A percentile compares a stretch with the other conserved stretches of the same genome.
Conservation (phyloP, 2,797 vertebrate species). For the Sitta carolinensis region DNA sequence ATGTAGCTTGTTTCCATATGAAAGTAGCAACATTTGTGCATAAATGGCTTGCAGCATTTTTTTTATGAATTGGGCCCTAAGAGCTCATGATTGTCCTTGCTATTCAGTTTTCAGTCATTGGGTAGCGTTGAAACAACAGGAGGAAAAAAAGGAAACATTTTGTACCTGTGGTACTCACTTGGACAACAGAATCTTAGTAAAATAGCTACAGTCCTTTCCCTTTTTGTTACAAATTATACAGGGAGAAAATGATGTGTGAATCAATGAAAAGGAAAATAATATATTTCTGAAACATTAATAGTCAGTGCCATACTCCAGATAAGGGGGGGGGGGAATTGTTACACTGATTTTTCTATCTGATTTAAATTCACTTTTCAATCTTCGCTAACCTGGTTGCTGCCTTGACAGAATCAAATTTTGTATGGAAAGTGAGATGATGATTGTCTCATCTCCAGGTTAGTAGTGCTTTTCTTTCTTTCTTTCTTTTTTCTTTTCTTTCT, state of each 20-base stretch:
- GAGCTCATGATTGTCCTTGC: conserved; percentile 79
- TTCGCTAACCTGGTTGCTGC: conserved; percentile 51
- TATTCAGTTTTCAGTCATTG: conserved; percentile 82
- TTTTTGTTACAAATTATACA: conserved; percentile 75
- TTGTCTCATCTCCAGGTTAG: conserved; percentile 42
- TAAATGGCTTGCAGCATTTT: conserved; percentile 74
- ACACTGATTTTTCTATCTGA: conserved; percentile 72
- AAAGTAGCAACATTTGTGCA: conserved; percentile 80
- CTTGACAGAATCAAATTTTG: conserved; percentile 55
- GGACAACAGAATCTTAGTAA: conserved; percentile 76
- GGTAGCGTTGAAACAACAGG: conserved; percentile 81
- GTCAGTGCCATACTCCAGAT: conserved; percentile 51
- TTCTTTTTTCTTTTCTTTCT: rapidly evolving
- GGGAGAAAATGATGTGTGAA: conserved; percentile 73
- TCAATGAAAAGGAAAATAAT: conserved; percentile 77
- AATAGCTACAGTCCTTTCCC: conserved; percentile 75
- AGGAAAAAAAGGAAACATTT: conserved; percentile 78
- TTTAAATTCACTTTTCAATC: conserved; percentile 56
- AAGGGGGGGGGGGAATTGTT: not conserved
- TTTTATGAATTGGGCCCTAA: conserved; percentile 79
- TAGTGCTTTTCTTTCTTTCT: not conserved
- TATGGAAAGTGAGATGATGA: conserved; percentile 37
- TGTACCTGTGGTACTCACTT: conserved; percentile 79
- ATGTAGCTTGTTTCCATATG: conserved; percentile 81
- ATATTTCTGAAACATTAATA: conserved; percentile 78